Conservation (phyloP, 2,113 vertebrate genomes). For the Oostethus manadensis region DNA sequence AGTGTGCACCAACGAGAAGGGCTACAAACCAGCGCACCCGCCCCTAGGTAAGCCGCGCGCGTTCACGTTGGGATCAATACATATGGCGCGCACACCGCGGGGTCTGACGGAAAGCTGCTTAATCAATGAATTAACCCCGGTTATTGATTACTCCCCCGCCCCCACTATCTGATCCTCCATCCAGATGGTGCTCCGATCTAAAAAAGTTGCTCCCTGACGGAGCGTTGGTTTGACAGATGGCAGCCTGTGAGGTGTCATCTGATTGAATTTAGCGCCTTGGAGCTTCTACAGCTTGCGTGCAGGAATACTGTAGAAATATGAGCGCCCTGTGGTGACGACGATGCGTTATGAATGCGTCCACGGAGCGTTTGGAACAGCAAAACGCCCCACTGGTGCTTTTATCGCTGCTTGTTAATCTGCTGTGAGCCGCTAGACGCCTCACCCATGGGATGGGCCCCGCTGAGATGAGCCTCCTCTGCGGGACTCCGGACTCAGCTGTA, state of each 20-base stretch:
- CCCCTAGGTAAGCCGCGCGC: slow-evolving; percentile 78
- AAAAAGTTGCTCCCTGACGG: slow-evolving; percentile 21
- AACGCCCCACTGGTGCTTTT: neutral
- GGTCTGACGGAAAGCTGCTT: neutral
- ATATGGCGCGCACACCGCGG: neutral
- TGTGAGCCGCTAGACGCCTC: slow-evolving; percentile 7
- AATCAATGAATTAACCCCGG: neutral
- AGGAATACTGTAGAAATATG: too few relatives aligned
- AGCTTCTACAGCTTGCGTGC: slow-evolving; percentile 22
- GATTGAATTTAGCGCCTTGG: slow-evolving; percentile 49
- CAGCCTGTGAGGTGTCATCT: slow-evolving; percentile 40
- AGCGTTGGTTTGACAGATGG: slow-evolving; percentile 55
- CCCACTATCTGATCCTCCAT: neutral
- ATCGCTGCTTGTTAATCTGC: slow-evolving; percentile 3
- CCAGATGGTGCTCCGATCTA: neutral
- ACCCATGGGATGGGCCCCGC: slow-evolving; percentile 19
- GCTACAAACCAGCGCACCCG: slow-evolving; percentile 82
- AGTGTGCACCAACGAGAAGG: slow-evolving; percentile 92
- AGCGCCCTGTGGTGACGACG: neutral
- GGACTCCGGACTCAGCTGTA: neutral
- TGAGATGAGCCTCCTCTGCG: slow-evolving; percentile 10
- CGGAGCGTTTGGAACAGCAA: too few relatives aligned
- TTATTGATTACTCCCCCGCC: neutral
- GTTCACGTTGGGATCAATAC: neutral
- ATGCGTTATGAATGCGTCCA: neutral